Percentiles rank a stretch among this genome's conserved stretches.
phyloP scores from a whole-genome alignment of 2,113 vertebrate genomes.

The Xiphorhynchus elegans region DNA sequence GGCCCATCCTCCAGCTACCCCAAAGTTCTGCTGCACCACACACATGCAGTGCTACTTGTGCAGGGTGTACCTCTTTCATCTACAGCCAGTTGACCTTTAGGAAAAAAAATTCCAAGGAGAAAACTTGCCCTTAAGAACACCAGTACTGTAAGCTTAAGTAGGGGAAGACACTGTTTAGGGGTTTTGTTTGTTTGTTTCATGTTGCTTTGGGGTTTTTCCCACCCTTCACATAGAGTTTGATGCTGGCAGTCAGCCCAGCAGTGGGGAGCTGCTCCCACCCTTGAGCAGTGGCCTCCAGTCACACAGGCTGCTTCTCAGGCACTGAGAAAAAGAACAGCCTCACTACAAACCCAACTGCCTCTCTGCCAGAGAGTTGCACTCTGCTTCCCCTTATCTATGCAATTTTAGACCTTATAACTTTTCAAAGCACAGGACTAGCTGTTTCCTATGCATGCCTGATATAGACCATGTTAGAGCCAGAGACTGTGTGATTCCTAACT shows the following conservation, averaged over 20 bases:
- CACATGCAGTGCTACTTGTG: fast-evolving
- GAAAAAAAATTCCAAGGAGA: not conserved
- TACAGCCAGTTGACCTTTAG: not conserved
- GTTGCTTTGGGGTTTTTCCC: not conserved
- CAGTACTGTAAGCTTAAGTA: not conserved
- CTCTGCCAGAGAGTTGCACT: not conserved
- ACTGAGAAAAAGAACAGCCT: not conserved
- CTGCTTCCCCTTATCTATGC: not conserved
- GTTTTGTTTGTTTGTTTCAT: fast-evolving
- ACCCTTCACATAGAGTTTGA: not conserved
- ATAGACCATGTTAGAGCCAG: not conserved
- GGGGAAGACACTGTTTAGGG: not conserved
- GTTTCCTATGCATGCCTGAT: not conserved
- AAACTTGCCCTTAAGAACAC: not conserved
- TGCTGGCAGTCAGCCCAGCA: not conserved
- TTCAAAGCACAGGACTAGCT: not conserved
- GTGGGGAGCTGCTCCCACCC: not conserved
- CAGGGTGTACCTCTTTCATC: not conserved
- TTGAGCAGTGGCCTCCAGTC: not conserved
- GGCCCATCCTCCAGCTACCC: not conserved
- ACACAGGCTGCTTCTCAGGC: not conserved
- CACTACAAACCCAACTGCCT: fast-evolving
- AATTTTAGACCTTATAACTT: not conserved
- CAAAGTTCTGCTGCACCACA: not conserved
- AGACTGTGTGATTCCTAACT: not conserved